phyloP scores from a whole-genome alignment of 2,888 invertebrate genomes.

The Acrobasis consociella region DNA sequence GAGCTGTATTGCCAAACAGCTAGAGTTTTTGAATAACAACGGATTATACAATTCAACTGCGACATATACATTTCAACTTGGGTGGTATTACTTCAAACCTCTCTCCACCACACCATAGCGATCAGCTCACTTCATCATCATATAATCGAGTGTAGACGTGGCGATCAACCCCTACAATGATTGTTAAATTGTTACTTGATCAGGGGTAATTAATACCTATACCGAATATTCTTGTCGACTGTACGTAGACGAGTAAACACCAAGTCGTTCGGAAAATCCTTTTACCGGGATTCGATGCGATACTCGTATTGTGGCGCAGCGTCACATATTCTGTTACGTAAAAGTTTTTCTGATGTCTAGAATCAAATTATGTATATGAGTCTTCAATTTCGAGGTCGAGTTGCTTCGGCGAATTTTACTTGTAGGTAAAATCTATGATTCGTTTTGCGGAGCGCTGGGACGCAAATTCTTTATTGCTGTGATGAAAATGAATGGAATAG shows the following conservation, averaged over 20 bases:
- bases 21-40: too few species aligned
- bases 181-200: too few species aligned
- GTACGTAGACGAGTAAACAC: not conserved
- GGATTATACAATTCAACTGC: too few species aligned
- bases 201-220: not conserved
- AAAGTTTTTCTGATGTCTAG: constrained; percentile 14
- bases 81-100: too few species aligned
- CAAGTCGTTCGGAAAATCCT: not conserved
- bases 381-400: constrained; percentile 22
- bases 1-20: too few species aligned
- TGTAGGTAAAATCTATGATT: constrained; percentile 14
- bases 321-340: constrained; percentile 8
- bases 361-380: constrained; percentile 23
- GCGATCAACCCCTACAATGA: too few species aligned
- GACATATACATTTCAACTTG: too few species aligned
- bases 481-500: not conserved
- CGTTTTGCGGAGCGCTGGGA: not conserved
- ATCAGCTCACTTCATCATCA: too few species aligned
- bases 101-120: too few species aligned
- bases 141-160: too few species aligned
- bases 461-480: not conserved
- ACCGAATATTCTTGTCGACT: not conserved
- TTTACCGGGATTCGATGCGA: not conserved
- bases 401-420: constrained; percentile 18
- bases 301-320: not conserved